A percentile compares a stretch with the other conserved stretches of the same genome.
These are phyloP conservation scores for Cyphomyrus discorhynchus DNA, from an alignment of 2,113 vertebrate species.

Conservation along the genomic window DNA sequence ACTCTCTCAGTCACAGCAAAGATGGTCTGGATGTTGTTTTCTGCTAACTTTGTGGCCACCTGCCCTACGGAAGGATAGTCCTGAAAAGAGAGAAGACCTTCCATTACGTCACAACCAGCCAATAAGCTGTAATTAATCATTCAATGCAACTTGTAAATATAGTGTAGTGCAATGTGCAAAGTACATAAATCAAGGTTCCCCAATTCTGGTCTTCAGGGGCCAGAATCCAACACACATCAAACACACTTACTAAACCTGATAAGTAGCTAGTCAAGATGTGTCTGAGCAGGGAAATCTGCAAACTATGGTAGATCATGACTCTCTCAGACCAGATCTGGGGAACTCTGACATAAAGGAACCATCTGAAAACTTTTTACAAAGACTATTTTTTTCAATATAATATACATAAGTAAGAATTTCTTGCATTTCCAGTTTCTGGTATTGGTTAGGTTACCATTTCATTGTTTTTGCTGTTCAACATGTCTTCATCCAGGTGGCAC, in stretches of 20 bases:
- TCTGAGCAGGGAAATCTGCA: background rate
- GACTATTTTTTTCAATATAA: background rate
- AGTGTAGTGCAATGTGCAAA: background rate
- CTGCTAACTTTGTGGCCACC: slow-evolving; percentile 62
- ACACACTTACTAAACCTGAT: background rate
- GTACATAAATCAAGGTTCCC: background rate
- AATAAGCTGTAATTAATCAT: background rate
- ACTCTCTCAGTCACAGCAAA: slow-evolving; percentile 69
- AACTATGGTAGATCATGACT: background rate
- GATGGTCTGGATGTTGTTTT: slow-evolving; percentile 75
- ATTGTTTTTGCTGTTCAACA: slow-evolving; percentile 58
- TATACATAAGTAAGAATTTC: background rate
- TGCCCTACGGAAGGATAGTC: slow-evolving; percentile 75
- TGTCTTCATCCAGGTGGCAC: slow-evolving; percentile 65
- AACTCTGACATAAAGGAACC: background rate
- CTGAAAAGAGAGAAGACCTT: slow-evolving; percentile 40
- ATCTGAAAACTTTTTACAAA: background rate
- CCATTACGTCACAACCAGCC: background rate
- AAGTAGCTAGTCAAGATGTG: background rate
- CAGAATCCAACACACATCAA: background rate
- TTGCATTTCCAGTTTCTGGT: background rate
- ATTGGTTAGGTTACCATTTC: slow-evolving; percentile 57
- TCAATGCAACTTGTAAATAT: background rate
- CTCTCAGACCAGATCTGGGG: background rate
- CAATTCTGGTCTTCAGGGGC: background rate